phyloP scores from a whole-genome alignment of 2,797 vertebrate genomes.

The Hoplostethus mediterraneus region DNA sequence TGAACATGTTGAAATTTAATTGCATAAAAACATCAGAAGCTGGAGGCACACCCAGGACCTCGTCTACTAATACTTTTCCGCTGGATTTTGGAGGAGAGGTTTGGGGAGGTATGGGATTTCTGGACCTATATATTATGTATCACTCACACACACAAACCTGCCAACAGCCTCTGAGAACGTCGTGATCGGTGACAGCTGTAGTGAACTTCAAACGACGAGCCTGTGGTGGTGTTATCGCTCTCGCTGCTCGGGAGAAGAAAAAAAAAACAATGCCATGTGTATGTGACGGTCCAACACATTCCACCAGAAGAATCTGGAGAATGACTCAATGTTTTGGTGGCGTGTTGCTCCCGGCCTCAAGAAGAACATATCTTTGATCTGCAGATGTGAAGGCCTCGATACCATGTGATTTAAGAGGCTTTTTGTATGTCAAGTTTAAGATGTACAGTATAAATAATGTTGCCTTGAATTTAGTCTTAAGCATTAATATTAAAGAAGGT shows the following conservation, averaged over 20 bases:
- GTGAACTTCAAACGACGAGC: background rate
- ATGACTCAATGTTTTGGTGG: background rate
- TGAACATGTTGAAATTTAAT: background rate
- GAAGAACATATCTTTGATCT: background rate
- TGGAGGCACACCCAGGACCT: background rate
- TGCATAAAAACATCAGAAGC: background rate
- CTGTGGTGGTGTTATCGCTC: background rate
- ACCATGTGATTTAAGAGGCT: no score
- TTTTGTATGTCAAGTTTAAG: no score
- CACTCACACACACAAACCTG: background rate
- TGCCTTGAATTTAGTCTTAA: no score
- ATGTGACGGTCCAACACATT: background rate
- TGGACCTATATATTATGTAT: background rate
- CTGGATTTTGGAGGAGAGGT: background rate
- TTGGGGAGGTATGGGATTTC: background rate
- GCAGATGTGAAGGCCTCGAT: no score
- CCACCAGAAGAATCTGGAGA: background rate
- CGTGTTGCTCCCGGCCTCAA: background rate
- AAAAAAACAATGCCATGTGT: background rate
- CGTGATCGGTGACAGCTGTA: background rate
- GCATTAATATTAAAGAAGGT: no score
- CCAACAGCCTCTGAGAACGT: background rate
- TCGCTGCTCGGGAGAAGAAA: background rate
- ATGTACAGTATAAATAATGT: no score
- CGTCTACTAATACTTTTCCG: background rate